Base-by-base conservation (phyloP, 2,888 invertebrate genomes). In the Agriopis marginaria region DNA sequence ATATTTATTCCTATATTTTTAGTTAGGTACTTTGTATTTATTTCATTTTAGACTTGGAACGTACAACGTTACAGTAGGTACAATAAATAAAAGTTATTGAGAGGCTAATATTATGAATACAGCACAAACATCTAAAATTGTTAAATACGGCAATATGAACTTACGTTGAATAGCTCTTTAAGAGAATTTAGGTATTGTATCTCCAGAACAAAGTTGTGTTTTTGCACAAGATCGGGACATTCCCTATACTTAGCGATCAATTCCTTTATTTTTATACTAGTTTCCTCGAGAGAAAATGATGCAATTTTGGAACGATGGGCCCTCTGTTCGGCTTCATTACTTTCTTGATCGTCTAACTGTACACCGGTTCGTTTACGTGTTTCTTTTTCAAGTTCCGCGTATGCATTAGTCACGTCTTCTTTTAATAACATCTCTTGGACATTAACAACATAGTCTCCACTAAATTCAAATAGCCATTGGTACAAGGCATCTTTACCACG, bases 391-490 rank as follows among this genome's bases (percentile, higher is more conserved):
- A 74, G 71, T n/a, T 82, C 73, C 50, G 77, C 77, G 3, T 68
- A 68, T 5, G 72, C 68, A 17, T 71, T 56, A 32, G 55, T 49
- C 12, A 70, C 63, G 49, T 78, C 76, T 70, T 80, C 77, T 11
- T 66, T 44, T 11, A 80, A 7, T 68, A 77, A 74, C 47, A 76
- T 49, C 0, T 12, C 45, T 12, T 72, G 49, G 64, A 81, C 68
- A 63, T 78, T 58, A 61, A 65, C 65, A 42, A 58, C 12, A 68
- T 79, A 82, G 17, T 78, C 51, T 23, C 32, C 55, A 47, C 40
- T 55, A 47, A 81, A 58, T 72, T 88, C 86, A 77, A 91, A 89
- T 55, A 91, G 81, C 91, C 91, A 91, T 59, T 77, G 67, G 32
- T 68, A 71, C 67, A 91, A 77, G 0, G 83, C 82, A 70, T 87